A percentile compares a stretch with the other conserved stretches of the same genome.
phyloP scores from a whole-genome alignment of 2,888 invertebrate species.

The Ectropis crepuscularia region DNA sequence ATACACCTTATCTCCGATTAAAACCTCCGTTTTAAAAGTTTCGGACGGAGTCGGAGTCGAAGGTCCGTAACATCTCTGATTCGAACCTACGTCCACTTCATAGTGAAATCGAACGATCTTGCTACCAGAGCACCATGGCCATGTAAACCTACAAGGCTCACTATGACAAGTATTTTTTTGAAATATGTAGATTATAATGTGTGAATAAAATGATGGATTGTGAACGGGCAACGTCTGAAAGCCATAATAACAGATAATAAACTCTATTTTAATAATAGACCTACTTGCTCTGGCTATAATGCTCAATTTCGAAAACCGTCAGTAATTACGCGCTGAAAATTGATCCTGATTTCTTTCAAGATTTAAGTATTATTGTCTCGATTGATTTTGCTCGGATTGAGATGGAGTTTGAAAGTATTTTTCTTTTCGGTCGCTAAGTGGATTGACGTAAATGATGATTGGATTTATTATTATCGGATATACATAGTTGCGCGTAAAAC shows the following conservation, averaged over 20 bases:
- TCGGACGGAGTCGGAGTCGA: no score
- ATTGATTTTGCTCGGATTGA: conserved; percentile 5
- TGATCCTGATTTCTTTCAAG: conserved; percentile 6
- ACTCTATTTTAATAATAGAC: conserved; percentile 6
- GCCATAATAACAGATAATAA: conserved; percentile 1
- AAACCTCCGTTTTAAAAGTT: no score
- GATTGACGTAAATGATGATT: not conserved
- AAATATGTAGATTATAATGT: no score
- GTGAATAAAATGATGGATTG: no score
- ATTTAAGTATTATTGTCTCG: not conserved
- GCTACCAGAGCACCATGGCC: no score
- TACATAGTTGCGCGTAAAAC: not conserved
- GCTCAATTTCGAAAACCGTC: not conserved
- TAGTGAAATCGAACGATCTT: no score
- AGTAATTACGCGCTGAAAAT: conserved; percentile 7
- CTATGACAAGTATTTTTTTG: no score
- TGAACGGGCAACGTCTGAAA: no score
- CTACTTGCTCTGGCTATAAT: not conserved
- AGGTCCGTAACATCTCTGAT: no score
- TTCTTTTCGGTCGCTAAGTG: not conserved
- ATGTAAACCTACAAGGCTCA: no score
- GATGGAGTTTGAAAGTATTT: not conserved
- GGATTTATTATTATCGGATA: not conserved
- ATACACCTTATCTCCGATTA: no score
- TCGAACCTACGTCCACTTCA: no score